Evolutionary conservation across 2,888 invertebrate genomes (phyloP).

Genomic region (Alcis repandata): DNA sequence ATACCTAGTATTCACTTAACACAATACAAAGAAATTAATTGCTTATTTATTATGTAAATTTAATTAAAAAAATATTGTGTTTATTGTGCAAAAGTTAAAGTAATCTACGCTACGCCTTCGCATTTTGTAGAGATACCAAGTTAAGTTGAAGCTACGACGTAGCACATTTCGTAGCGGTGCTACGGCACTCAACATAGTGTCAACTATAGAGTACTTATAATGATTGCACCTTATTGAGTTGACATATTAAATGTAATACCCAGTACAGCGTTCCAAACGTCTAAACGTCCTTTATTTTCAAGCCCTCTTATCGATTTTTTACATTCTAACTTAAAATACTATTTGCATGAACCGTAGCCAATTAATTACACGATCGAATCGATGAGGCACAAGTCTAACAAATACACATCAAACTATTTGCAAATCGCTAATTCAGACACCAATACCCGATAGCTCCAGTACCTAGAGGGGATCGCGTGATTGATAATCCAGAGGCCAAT

Average conservation of each 20-base stretch:
- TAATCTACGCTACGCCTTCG: background rate
- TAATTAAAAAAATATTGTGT: background rate
- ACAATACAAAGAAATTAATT: background rate
- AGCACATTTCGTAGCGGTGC: slow-evolving; percentile 29
- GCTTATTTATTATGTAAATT: background rate
- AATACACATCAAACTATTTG: no score
- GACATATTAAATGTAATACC: background rate
- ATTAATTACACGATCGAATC: no score
- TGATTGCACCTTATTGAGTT: background rate
- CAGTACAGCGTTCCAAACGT: background rate
- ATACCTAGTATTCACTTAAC: background rate
- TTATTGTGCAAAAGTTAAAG: no score
- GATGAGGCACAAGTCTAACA: no score
- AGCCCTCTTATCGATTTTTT: background rate
- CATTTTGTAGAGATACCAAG: slow-evolving; percentile 2
- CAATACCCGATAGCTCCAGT: slow-evolving; percentile 27
- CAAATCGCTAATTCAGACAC: background rate
- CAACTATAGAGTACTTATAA: background rate
- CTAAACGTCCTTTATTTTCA: background rate
- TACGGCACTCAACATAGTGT: slow-evolving; percentile 2
- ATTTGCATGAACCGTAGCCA: no score
- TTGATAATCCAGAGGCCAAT: slow-evolving; percentile 52
- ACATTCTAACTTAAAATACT: background rate
- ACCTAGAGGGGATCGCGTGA: slow-evolving; percentile 42
- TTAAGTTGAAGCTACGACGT: slow-evolving; percentile 30